Conservation (phyloP, 2,888 invertebrate genomes). For the Lymantria dispar region DNA sequence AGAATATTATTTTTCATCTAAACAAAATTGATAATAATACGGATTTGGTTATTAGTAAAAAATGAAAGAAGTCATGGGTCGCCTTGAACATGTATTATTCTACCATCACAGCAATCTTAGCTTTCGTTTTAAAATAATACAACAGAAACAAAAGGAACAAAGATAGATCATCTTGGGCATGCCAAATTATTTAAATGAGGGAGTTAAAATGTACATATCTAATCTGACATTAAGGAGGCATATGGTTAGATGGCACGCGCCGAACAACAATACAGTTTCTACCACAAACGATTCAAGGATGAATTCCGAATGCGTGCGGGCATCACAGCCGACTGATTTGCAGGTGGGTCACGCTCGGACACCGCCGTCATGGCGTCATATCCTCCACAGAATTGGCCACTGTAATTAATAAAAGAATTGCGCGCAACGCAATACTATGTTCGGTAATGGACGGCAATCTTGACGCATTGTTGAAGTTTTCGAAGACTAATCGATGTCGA, state of each 20-base stretch:
- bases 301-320: constrained; percentile 61
- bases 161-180: constrained; percentile 6
- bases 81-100: neutral
- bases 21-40: no score
- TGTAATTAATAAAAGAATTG: constrained; percentile 78
- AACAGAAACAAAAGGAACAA: constrained; percentile 16
- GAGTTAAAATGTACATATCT: constrained; percentile 42
- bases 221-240: constrained; percentile 27
- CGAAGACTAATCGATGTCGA: constrained; percentile 19
- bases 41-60: no score
- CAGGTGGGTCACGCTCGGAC: constrained; percentile 72
- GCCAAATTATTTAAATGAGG: constrained; percentile 33
- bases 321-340: constrained; percentile 53
- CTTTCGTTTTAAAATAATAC: constrained; percentile 12
- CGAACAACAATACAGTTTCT: constrained; percentile 55
- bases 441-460: constrained; percentile 59
- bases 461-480: constrained; percentile 61
- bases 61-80: no score
- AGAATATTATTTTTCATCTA: no score
- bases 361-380: constrained; percentile 75
- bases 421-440: constrained; percentile 66
- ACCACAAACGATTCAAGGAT: constrained; percentile 67
- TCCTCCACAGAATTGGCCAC: constrained; percentile 75
- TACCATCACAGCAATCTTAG: neutral
- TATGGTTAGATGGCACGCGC: constrained; percentile 45